Percentiles rank a stretch among this genome's conserved stretches.
phyloP scores from a whole-genome alignment of 1,140 invertebrate species.

The Camponotus floridanus region DNA sequence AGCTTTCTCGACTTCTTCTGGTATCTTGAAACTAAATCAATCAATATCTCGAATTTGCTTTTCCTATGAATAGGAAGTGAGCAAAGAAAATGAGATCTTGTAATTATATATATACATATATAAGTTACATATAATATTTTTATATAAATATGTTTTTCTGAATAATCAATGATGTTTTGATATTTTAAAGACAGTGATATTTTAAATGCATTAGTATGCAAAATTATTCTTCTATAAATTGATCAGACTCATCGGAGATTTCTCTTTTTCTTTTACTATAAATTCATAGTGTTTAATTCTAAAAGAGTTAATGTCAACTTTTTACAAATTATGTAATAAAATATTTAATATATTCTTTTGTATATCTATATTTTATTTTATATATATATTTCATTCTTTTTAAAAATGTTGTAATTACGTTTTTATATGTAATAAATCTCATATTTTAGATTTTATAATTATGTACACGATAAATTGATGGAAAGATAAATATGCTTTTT shows the following conservation, averaged over 20 bases:
- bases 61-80: conserved; percentile 18
- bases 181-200: conserved; percentile 9
- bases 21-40: conserved; percentile 16
- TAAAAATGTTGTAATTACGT: too few relatives aligned
- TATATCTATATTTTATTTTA: too few relatives aligned
- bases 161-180: background rate
- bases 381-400: too few relatives aligned
- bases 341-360: too few relatives aligned
- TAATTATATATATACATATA: background rate
- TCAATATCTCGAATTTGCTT: conserved; percentile 9
- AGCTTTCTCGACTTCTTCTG: conserved; percentile 1
- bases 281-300: background rate
- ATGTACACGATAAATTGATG: too few relatives aligned
- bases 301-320: background rate
- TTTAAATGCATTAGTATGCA: background rate
- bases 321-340: too few relatives aligned
- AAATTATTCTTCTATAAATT: conserved; percentile 9
- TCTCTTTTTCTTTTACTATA: background rate
- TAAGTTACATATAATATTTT: conserved; percentile 2
- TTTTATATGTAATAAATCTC: too few relatives aligned
- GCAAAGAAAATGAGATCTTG: background rate
- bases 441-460: too few relatives aligned
- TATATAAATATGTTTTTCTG: background rate
- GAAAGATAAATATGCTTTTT: background rate
- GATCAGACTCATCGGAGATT: background rate